Conservation (phyloP, 2,888 invertebrate species). For the Noctua janthina region DNA sequence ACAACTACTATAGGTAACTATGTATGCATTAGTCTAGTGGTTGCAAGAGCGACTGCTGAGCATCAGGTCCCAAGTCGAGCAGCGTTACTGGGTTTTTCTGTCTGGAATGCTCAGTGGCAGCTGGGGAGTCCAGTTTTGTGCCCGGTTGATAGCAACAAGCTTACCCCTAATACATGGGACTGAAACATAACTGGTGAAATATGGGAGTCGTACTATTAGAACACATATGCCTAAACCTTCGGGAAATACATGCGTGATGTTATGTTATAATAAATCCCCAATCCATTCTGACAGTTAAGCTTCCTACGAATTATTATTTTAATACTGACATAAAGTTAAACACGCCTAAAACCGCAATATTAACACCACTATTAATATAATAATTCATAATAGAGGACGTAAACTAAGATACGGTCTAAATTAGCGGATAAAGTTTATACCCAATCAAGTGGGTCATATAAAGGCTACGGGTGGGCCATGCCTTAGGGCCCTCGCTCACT, state of each 20-base stretch:
- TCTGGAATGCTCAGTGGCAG: neutral
- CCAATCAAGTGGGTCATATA: slow-evolving; percentile 72
- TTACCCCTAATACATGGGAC: neutral
- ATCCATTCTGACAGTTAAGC: neutral
- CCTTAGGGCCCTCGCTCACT: slow-evolving; percentile 32
- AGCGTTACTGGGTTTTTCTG: no score
- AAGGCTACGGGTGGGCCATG: slow-evolving; percentile 67
- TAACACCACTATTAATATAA: slow-evolving; percentile 58
- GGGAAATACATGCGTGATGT: neutral
- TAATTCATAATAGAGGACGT: slow-evolving; percentile 70
- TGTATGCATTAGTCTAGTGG: neutral
- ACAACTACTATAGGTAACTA: no score
- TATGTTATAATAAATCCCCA: neutral
- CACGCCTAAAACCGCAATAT: slow-evolving; percentile 27
- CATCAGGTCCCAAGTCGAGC: neutral
- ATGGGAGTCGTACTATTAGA: neutral
- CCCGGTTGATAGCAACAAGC: neutral
- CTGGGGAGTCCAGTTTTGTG: neutral
- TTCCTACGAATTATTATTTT: slow-evolving; percentile 30
- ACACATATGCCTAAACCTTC: neutral
- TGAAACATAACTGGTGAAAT: neutral
- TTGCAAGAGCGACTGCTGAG: neutral
- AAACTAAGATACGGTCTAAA: slow-evolving; percentile 72
- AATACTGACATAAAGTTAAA: slow-evolving; percentile 40
- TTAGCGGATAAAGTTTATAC: slow-evolving; percentile 74